Conservation (phyloP, 2,113 vertebrate species). For the Thomomys bottae region DNA sequence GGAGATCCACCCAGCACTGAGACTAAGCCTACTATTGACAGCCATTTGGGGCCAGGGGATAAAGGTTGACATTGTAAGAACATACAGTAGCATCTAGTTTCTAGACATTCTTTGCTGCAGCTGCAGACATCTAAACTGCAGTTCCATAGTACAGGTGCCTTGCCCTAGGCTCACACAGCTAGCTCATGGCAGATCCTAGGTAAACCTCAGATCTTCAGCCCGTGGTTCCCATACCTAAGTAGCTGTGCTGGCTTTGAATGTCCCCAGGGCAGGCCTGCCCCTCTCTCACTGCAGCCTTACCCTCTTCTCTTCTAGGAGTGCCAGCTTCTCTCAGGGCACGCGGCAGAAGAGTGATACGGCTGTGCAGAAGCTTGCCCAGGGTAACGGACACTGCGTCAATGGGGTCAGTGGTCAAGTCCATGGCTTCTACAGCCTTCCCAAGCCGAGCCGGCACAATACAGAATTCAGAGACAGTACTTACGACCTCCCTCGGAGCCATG, state of each 20-base stretch:
- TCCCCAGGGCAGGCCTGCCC: background rate
- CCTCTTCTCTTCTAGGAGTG: constrained; percentile 88
- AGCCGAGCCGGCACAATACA: constrained; percentile 90
- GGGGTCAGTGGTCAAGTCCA: constrained; percentile 91
- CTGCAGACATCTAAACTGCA: background rate
- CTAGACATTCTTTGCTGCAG: constrained; percentile 5
- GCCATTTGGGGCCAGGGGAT: background rate
- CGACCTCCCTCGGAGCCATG: constrained; percentile 89
- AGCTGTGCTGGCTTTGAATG: fast-evolving
- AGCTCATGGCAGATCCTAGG: background rate
- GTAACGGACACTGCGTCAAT: constrained; percentile 93
- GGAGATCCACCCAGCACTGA: background rate
- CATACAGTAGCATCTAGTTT: background rate
- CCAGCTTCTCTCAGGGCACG: constrained; percentile 97
- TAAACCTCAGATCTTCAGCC: background rate
- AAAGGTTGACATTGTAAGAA: background rate
- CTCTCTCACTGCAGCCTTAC: background rate
- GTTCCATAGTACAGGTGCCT: background rate
- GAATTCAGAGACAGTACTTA: constrained; percentile 91
- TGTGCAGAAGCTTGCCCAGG: constrained; percentile 94
- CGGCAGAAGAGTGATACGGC: constrained; percentile 91
- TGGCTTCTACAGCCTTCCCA: constrained; percentile 96
- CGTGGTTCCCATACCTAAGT: background rate
- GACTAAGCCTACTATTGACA: background rate
- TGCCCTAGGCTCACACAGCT: background rate